phyloP scores from a whole-genome alignment of 1,140 invertebrate species.

The Drosophila watanabei region DNA sequence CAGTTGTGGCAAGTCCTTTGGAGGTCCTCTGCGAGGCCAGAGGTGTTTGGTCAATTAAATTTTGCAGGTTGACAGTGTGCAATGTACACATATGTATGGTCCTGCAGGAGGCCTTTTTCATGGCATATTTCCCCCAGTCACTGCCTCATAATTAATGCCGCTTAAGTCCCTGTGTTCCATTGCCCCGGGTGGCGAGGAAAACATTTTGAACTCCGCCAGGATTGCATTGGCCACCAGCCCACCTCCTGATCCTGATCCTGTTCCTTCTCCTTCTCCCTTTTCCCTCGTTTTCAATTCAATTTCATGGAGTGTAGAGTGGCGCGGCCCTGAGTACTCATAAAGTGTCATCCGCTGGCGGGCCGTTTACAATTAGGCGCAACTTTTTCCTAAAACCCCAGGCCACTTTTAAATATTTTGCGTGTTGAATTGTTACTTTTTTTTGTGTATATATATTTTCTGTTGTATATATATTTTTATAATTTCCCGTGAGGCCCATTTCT shows the following conservation, averaged over 20 bases:
- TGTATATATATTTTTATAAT: constrained; percentile 82
- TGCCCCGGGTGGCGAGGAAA: constrained; percentile 67
- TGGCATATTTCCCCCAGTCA: constrained; percentile 12
- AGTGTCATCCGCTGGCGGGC: constrained; percentile 71
- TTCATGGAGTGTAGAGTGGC: constrained; percentile 64
- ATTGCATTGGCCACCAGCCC: constrained; percentile 27
- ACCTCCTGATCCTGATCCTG: background rate
- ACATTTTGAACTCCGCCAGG: constrained; percentile 53
- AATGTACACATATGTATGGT: constrained; percentile 52
- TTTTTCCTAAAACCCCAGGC: constrained; percentile 17
- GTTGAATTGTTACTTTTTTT: constrained; percentile 47
- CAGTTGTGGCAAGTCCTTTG: constrained; percentile 72
- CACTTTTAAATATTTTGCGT: constrained; percentile 67
- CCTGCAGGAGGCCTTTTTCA: constrained; percentile 33
- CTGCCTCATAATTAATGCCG: constrained; percentile 79
- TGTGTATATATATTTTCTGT: constrained; percentile 58
- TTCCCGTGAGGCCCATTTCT: constrained; percentile 76
- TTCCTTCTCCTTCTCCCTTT: too few relatives aligned
- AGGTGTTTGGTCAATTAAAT: constrained; percentile 70
- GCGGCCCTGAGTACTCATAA: constrained; percentile 67
- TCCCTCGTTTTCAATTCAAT: constrained; percentile 70
- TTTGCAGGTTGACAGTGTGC: constrained; percentile 67
- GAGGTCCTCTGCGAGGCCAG: constrained; percentile 5
- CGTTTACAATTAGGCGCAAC: constrained; percentile 79
- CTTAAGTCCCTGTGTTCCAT: too few relatives aligned